phyloP scores from a whole-genome alignment of 2,888 invertebrate genomes.

The Metellina segmentata region DNA sequence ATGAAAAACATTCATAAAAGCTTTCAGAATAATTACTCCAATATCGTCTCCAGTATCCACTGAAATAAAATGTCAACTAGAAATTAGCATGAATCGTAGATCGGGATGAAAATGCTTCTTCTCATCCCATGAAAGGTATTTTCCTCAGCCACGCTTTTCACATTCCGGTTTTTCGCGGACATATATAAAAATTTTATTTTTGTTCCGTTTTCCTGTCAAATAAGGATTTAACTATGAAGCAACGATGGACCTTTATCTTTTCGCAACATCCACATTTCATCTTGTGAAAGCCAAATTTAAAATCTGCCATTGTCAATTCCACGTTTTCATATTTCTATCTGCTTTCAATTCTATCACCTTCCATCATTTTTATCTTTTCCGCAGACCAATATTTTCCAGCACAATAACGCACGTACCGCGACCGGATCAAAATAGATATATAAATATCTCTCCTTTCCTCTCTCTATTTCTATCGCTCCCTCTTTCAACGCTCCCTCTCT shows the following conservation, averaged over 20 bases:
- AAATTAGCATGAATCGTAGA: no score
- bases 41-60: no score
- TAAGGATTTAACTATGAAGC: constrained; percentile 54
- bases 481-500: background rate
- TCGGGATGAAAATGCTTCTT: no score
- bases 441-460: constrained; percentile 51
- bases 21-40: no score
- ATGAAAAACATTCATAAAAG: no score
- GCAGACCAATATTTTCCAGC: constrained; percentile 45
- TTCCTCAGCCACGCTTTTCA: background rate
- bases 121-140: no score
- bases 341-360: constrained; percentile 56
- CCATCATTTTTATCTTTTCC: constrained; percentile 57
- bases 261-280: constrained; percentile 35
- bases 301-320: constrained; percentile 65
- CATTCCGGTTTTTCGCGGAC: constrained; percentile 8
- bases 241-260: constrained; percentile 34
- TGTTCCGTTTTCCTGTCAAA: constrained; percentile 24
- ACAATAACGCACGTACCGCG: constrained; percentile 44
- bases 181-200: constrained; percentile 39
- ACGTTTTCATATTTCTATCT: constrained; percentile 58
- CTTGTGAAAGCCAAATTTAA: constrained; percentile 51
- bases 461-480: constrained; percentile 20
- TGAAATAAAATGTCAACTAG: no score
- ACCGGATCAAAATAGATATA: constrained; percentile 63